A percentile compares a stretch with the other conserved stretches of the same genome.
These are phyloP conservation scores for Macaria liturata DNA, from an alignment of 2,888 invertebrate species.

Conservation along the genomic window DNA sequence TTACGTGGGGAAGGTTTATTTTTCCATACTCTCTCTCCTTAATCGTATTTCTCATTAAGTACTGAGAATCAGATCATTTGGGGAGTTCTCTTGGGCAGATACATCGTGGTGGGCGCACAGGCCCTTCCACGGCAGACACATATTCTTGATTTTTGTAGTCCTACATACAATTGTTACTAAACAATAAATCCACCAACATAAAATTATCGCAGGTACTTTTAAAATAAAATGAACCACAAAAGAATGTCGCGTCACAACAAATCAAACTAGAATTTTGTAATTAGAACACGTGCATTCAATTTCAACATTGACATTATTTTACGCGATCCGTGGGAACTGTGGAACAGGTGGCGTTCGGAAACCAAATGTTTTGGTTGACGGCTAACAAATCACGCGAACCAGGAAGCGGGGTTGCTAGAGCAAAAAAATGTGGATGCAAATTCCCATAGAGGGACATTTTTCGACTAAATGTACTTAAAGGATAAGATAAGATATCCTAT, in stretches of 20 bases:
- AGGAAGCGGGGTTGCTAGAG: slow-evolving; percentile 53
- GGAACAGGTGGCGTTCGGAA: slow-evolving; percentile 65
- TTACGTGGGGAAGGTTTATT: too few relatives aligned
- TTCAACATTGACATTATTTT: slow-evolving; percentile 36
- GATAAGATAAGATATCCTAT: not conserved
- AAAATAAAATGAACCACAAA: too few relatives aligned
- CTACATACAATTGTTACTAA: too few relatives aligned
- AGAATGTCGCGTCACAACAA: slow-evolving; percentile 20
- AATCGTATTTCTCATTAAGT: too few relatives aligned
- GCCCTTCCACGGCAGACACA: too few relatives aligned
- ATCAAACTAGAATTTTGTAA: slow-evolving; percentile 46
- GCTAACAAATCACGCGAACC: slow-evolving; percentile 66
- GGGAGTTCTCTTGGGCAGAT: too few relatives aligned
- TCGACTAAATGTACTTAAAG: not conserved
- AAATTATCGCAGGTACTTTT: too few relatives aligned
- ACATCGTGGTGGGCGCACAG: too few relatives aligned
- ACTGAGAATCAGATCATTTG: too few relatives aligned
- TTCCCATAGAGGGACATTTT: slow-evolving; percentile 30
- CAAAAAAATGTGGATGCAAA: slow-evolving; percentile 47
- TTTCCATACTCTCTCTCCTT: too few relatives aligned
- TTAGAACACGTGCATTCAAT: slow-evolving; percentile 53
- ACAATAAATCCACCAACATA: too few relatives aligned
- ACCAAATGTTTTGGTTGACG: slow-evolving; percentile 63
- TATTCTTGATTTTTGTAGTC: too few relatives aligned
- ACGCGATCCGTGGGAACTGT: slow-evolving; percentile 62